Percentiles rank a stretch among this genome's conserved stretches.
These are phyloP conservation scores for Actinemys pallida DNA, from an alignment of 2,113 vertebrate species.

Conservation along the genomic window DNA sequence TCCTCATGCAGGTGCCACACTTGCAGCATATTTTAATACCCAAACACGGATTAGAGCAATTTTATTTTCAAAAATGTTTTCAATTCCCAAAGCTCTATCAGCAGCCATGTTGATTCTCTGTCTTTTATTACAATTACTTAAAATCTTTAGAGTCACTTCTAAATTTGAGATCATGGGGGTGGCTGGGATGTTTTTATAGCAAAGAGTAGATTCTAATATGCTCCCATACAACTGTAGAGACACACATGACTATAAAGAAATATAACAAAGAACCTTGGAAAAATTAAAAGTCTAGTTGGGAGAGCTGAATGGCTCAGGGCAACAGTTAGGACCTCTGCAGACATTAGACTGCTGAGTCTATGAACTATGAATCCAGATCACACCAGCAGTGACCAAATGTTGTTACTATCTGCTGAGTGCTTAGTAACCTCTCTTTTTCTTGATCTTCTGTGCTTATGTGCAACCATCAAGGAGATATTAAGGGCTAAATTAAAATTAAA, in stretches of 20 bases:
- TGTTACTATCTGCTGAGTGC: not conserved
- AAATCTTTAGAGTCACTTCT: not conserved
- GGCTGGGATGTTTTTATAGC: not conserved
- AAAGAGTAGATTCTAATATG: not conserved
- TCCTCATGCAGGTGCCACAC: conserved; percentile 50
- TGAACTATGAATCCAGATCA: not conserved
- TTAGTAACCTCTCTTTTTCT: not conserved
- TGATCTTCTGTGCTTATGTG: not conserved
- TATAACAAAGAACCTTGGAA: not conserved
- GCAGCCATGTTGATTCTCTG: not conserved
- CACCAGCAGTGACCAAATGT: not conserved
- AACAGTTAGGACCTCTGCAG: accelerated
- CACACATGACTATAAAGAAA: not conserved
- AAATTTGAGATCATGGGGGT: not conserved
- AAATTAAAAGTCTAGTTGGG: not conserved
- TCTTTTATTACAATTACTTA: not conserved
- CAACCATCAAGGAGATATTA: not conserved
- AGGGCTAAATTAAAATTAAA: too few species aligned
- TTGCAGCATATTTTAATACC: conserved; percentile 34
- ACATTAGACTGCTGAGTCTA: not conserved
- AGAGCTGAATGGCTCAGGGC: not conserved
- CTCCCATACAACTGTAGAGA: not conserved
- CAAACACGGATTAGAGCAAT: conserved; percentile 44
- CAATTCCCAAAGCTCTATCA: not conserved
- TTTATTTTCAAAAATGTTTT: conserved; percentile 35